Conservation (phyloP, 2,888 invertebrate genomes). For the Leptopilina drosophilae region DNA sequence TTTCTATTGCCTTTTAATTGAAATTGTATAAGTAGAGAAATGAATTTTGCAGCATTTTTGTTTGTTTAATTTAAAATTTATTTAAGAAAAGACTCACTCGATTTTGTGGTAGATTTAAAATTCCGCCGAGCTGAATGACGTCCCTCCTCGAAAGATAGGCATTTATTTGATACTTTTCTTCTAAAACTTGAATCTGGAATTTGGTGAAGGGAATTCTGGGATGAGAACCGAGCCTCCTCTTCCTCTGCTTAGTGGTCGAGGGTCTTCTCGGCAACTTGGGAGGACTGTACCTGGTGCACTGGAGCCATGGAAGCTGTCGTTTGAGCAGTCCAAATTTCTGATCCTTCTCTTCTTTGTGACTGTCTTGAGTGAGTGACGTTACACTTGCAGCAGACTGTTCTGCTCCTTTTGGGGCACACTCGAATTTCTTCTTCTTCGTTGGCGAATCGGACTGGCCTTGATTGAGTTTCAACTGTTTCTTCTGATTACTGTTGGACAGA, state of each 20-base stretch:
- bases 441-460: too few relatives aligned
- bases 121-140: conserved; percentile 81
- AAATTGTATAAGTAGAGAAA: too few relatives aligned
- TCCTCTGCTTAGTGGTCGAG: conserved; percentile 56
- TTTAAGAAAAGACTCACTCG: conserved; percentile 78
- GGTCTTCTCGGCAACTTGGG: conserved; percentile 84
- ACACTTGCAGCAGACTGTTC: background rate
- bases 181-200: conserved; percentile 83
- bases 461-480: too few relatives aligned
- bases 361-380: background rate
- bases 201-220: conserved; percentile 85
- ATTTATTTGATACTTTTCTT: conserved; percentile 83
- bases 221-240: conserved; percentile 69
- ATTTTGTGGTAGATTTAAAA: conserved; percentile 83
- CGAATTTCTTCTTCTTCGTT: background rate
- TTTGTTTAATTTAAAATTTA: conserved; percentile 1
- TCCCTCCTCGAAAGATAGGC: conserved; percentile 86
- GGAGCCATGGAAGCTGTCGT: conserved; percentile 79
- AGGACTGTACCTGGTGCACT: conserved; percentile 85
- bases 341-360: background rate
- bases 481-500: background rate
- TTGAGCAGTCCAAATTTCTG: too few relatives aligned
- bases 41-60: background rate
- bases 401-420: background rate
- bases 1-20: too few relatives aligned